Evolutionary conservation across 2,113 vertebrate species (phyloP).

Genomic region (Erythrocebus patas): DNA sequence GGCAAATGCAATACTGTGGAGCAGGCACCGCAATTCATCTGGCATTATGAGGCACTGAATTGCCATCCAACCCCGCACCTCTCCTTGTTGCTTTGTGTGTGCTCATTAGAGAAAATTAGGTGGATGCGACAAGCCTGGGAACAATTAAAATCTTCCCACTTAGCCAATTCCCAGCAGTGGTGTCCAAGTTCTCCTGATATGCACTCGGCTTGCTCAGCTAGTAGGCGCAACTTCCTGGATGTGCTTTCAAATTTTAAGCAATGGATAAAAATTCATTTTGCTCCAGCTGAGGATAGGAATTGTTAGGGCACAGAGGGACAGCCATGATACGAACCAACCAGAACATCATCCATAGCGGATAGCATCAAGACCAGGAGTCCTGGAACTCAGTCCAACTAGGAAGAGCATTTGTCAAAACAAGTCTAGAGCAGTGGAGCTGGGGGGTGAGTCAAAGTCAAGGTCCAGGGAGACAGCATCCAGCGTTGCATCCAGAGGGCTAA

Average conservation of each 20-base stretch:
- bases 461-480: background rate
- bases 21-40: background rate
- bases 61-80: constrained; percentile 25
- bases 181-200: background rate
- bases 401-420: background rate
- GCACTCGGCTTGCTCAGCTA: background rate
- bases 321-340: background rate
- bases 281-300: background rate
- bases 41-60: background rate
- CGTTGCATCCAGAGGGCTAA: background rate
- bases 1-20: background rate
- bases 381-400: no score
- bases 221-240: rapidly evolving
- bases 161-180: background rate
- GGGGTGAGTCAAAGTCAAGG: background rate
- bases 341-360: background rate
- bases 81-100: background rate
- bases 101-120: constrained; percentile 27
- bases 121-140: background rate
- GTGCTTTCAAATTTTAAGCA: background rate
- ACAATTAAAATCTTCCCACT: constrained; percentile 32
- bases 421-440: background rate
- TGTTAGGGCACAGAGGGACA: background rate
- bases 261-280: background rate
- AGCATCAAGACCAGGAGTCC: no score